Percentiles rank a stretch among this genome's conserved stretches.
Conservation (phyloP, 2,797 vertebrate genomes). For the Ibycter americanus region DNA sequence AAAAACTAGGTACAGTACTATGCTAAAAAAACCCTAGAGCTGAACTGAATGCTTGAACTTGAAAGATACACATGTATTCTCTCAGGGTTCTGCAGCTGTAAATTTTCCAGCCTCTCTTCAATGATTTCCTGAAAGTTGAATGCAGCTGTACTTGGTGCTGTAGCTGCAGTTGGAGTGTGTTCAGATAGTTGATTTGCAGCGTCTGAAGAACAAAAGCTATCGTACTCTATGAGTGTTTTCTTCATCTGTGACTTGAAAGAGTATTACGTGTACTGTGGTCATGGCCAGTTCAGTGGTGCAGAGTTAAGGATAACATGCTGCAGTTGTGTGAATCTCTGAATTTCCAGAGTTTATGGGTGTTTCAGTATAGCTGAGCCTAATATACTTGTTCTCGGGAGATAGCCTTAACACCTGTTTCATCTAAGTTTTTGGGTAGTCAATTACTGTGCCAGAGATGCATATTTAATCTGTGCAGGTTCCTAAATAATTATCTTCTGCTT, state of each 20-base stretch:
- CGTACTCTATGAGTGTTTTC: not conserved
- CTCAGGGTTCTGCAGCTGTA: not conserved
- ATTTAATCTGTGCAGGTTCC: not conserved
- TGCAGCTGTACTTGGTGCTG: not conserved
- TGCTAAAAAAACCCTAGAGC: not conserved
- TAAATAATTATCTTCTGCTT: constrained; percentile 36
- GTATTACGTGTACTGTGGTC: not conserved
- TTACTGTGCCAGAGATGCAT: not conserved
- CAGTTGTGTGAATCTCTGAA: not conserved
- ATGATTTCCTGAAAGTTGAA: not conserved
- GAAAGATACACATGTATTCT: not conserved
- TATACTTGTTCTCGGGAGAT: not conserved
- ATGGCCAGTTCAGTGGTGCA: not conserved
- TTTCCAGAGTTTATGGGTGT: not conserved
- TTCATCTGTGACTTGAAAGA: not conserved
- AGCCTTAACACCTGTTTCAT: not conserved
- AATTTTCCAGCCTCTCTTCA: not conserved
- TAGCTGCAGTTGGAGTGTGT: not conserved
- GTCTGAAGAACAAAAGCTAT: not conserved
- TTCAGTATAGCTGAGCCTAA: not conserved
- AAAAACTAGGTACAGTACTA: not conserved
- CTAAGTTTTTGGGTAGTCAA: not conserved
- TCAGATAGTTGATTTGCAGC: not conserved
- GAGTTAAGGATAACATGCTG: not conserved
- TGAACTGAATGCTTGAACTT: not conserved